phyloP scores from a whole-genome alignment of 2,113 vertebrate genomes.

The Scophthalmus maximus region DNA sequence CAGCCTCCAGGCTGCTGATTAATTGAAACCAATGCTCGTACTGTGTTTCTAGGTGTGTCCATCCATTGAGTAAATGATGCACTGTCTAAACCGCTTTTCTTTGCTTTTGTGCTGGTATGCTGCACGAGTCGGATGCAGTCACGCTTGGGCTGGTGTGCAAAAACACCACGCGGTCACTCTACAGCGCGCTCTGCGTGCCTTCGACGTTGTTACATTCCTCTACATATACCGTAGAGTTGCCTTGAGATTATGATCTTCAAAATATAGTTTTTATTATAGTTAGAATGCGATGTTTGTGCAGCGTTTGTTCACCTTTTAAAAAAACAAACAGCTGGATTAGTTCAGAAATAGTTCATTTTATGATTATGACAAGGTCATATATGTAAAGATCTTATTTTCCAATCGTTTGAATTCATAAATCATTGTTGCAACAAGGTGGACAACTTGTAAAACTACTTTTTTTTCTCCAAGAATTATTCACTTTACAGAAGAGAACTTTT shows the following conservation, averaged over 20 bases:
- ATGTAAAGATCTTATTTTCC: neutral
- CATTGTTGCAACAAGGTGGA: neutral
- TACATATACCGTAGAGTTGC: neutral
- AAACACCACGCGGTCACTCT: too few species aligned
- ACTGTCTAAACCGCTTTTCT: constrained; percentile 2
- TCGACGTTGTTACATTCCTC: constrained; percentile 40
- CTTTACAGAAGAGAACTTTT: too few species aligned
- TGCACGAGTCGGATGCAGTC: neutral
- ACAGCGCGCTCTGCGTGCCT: too few species aligned
- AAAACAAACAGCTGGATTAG: constrained; percentile 9
- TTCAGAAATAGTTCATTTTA: neutral
- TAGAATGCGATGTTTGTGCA: neutral
- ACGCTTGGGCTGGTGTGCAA: neutral
- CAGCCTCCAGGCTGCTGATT: neutral
- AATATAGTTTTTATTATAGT: too few species aligned
- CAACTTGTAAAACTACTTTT: neutral
- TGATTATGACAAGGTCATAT: neutral
- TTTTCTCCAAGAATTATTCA: neutral
- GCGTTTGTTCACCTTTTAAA: constrained; percentile 9
- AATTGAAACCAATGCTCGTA: neutral
- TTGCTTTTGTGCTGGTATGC: constrained; percentile 22
- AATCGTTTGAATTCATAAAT: constrained; percentile 20
- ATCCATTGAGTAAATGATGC: neutral
- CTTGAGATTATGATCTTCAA: too few species aligned
- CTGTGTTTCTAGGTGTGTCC: neutral